Conservation (phyloP, 2,888 invertebrate genomes). For the Epinotia demarniana region DNA sequence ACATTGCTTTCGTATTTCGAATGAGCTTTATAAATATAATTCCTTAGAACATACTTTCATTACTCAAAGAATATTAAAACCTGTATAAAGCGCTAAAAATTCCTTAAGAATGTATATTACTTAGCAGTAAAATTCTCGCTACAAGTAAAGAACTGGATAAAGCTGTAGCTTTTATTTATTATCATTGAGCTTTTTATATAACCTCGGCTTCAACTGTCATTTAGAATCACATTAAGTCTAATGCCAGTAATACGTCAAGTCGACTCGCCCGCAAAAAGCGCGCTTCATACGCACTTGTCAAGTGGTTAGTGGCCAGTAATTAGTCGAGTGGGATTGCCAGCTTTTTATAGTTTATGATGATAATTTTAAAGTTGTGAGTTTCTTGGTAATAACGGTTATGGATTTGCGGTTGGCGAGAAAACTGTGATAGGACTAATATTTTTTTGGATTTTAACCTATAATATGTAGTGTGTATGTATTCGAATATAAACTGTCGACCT, state of each 20-base stretch:
- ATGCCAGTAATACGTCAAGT: constrained; percentile 43
- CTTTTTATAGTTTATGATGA: constrained; percentile 16
- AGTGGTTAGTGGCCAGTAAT: constrained; percentile 28
- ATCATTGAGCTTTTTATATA: constrained; percentile 39
- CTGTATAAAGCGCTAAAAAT: neutral
- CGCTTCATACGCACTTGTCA: constrained; percentile 23
- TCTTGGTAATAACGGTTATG: constrained; percentile 9
- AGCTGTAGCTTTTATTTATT: constrained; percentile 42
- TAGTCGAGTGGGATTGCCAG: constrained; percentile 23
- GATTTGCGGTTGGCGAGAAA: neutral
- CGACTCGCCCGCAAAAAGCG: constrained; percentile 32
- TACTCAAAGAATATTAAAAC: neutral
- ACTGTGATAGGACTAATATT: no score
- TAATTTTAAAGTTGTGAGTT: constrained; percentile 3
- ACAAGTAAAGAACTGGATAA: constrained; percentile 17
- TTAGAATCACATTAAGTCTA: constrained; percentile 44
- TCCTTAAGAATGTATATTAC: neutral
- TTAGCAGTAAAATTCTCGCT: neutral
- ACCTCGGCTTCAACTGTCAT: constrained; percentile 29
- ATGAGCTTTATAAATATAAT: neutral
- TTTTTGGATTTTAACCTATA: no score
- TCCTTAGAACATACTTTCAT: no score
- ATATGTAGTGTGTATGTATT: no score
- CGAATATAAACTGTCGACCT: no score
- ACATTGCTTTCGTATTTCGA: neutral